Conservation (phyloP, 2,888 invertebrate species). For the Cephus rjabovi region DNA sequence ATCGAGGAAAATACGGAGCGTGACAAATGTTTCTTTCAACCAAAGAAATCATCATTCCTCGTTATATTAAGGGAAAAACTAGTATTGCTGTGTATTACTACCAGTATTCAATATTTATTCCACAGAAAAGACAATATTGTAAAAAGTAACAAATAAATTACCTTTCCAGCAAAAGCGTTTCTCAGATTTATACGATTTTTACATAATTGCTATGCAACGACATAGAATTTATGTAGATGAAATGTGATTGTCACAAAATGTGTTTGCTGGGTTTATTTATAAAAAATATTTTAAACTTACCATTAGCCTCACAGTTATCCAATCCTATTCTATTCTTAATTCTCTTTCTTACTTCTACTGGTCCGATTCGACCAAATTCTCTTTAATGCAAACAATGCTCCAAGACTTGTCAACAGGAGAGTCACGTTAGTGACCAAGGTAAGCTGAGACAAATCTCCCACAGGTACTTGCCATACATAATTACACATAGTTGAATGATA, state of each 20-base stretch:
- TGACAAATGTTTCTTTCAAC: neutral
- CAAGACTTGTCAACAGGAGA: conserved; percentile 42
- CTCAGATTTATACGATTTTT: neutral
- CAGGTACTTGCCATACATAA: conserved; percentile 50
- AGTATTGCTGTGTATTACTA: neutral
- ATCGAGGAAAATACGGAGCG: neutral
- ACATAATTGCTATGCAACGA: neutral
- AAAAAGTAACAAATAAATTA: neutral
- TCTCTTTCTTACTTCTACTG: conserved; percentile 8
- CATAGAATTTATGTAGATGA: neutral
- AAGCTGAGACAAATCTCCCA: conserved; percentile 47
- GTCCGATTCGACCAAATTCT: conserved; percentile 28
- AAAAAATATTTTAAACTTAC: conserved; percentile 2
- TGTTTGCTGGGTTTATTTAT: neutral
- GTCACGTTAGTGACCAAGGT: conserved; percentile 44
- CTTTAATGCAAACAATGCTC: conserved; percentile 45
- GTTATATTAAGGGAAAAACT: neutral
- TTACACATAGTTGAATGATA: conserved; percentile 24
- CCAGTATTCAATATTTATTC: neutral
- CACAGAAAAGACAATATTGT: neutral
- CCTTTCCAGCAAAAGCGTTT: neutral
- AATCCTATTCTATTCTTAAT: conserved; percentile 9
- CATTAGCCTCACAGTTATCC: neutral
- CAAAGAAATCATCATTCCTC: neutral
- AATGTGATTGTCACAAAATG: neutral